A percentile compares a stretch with the other conserved stretches of the same genome.
Conservation (phyloP, 1,140 invertebrate species). For the Nasonia longicornis region DNA sequence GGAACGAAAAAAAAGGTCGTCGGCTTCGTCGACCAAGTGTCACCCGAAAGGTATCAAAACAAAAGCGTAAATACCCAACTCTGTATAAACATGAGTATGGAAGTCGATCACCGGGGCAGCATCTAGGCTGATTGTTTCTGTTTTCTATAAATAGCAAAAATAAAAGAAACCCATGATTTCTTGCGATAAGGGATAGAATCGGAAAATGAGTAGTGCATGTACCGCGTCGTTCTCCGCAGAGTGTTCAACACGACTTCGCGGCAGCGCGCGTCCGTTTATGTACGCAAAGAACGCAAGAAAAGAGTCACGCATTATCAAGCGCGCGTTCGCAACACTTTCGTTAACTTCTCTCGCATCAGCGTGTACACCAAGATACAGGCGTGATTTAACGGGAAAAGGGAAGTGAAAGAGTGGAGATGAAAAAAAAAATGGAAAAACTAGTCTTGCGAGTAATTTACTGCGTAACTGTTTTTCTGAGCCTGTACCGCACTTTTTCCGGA, state of each 20-base stretch:
- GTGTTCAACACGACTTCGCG: not conserved
- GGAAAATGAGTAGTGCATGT: too few species aligned
- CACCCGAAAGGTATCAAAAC: constrained; percentile 61
- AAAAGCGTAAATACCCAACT: not conserved
- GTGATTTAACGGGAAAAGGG: not conserved
- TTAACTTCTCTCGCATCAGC: not conserved
- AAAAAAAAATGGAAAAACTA: constrained; percentile 2
- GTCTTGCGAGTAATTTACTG: constrained; percentile 5
- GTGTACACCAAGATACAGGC: not conserved
- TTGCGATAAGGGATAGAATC: too few species aligned
- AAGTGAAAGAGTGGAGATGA: constrained; percentile 21
- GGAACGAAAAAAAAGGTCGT: constrained; percentile 69
- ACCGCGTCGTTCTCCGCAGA: not conserved
- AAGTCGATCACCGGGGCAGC: constrained; percentile 13
- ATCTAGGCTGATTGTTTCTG: too few species aligned
- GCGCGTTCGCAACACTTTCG: constrained; percentile 29
- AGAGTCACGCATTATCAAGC: constrained; percentile 36
- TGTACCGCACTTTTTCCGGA: not conserved
- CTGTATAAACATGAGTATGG: not conserved
- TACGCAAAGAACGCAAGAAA: constrained; percentile 4
- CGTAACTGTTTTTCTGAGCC: not conserved
- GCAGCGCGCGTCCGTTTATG: not conserved
- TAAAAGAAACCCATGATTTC: not conserved
- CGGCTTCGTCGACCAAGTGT: constrained; percentile 67
- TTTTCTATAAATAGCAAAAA: too few species aligned